Percentiles rank a stretch among this genome's conserved stretches.
These are phyloP conservation scores for Telmatochromis sp. DNA, from an alignment of 2,113 vertebrate genomes.

Conservation along the genomic window DNA sequence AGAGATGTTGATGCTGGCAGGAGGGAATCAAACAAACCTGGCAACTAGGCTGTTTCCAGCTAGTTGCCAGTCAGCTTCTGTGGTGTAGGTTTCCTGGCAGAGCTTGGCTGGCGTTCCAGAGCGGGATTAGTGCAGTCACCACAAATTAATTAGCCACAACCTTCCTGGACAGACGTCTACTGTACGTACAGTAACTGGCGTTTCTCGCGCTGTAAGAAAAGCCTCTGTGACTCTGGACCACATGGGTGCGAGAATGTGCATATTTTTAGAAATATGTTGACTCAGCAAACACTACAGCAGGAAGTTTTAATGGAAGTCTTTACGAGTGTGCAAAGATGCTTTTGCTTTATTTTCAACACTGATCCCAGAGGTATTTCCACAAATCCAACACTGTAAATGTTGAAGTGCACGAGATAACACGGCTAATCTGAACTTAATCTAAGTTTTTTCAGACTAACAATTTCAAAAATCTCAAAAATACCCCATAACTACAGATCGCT, in stretches of 20 bases:
- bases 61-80: slow-evolving; percentile 1
- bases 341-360: background rate
- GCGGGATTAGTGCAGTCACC: slow-evolving; percentile 32
- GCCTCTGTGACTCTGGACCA: background rate
- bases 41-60: slow-evolving; percentile 16
- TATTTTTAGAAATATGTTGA: background rate
- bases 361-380: background rate
- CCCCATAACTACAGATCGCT: background rate
- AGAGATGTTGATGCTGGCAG: slow-evolving; percentile 34
- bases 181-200: background rate
- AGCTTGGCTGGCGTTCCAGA: slow-evolving; percentile 21
- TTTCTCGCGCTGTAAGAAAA: background rate
- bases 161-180: slow-evolving; percentile 30
- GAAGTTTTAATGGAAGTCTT: background rate
- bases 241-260: background rate
- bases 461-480: background rate
- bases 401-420: background rate
- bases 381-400: background rate
- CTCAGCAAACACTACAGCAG: background rate
- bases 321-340: background rate
- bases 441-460: background rate
- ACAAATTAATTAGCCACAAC: slow-evolving; percentile 39
- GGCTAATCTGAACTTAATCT: accelerated
- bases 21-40: slow-evolving; percentile 35
- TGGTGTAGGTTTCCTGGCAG: slow-evolving; percentile 50